Evolutionary conservation across 2,888 invertebrate genomes (phyloP).

Genomic region (Orthosia gothica): DNA sequence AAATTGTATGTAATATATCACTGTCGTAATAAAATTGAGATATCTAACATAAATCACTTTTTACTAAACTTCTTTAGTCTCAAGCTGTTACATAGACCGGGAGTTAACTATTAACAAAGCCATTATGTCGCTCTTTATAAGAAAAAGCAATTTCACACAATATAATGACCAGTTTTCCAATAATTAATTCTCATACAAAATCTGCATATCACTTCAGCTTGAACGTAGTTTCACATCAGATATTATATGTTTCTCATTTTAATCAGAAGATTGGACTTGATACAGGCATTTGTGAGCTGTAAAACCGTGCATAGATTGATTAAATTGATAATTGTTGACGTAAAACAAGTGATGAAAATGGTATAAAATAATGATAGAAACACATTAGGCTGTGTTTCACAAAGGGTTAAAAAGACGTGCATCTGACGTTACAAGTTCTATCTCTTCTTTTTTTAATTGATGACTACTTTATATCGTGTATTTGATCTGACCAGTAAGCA

Average conservation of each 20-base stretch:
- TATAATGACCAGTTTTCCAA: constrained; percentile 62
- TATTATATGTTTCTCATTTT: constrained; percentile 31
- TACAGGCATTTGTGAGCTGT: constrained; percentile 30
- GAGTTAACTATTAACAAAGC: constrained; percentile 26
- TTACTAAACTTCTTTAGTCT: constrained; percentile 9
- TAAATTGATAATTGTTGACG: constrained; percentile 28
- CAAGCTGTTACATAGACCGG: constrained; percentile 10
- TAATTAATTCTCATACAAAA: constrained; percentile 57
- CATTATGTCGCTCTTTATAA: constrained; percentile 31
- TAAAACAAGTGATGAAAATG: background rate
- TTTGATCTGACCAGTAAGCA: too few relatives aligned
- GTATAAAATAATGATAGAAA: background rate
- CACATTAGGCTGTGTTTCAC: too few relatives aligned
- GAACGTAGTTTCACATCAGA: constrained; percentile 39
- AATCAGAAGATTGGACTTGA: constrained; percentile 19
- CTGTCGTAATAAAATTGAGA: background rate
- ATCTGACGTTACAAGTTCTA: too few relatives aligned
- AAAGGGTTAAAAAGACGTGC: too few relatives aligned
- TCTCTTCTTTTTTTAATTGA: too few relatives aligned
- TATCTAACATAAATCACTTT: constrained; percentile 15
- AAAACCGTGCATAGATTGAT: constrained; percentile 30
- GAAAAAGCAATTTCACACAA: constrained; percentile 57
- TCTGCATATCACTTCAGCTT: constrained; percentile 55
- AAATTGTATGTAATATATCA: too few relatives aligned
- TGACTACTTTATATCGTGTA: too few relatives aligned